These are phyloP conservation scores for Porites cylindrica DNA, from an alignment of 92 coral and sea anemone species.

Conservation along the genomic window DNA sequence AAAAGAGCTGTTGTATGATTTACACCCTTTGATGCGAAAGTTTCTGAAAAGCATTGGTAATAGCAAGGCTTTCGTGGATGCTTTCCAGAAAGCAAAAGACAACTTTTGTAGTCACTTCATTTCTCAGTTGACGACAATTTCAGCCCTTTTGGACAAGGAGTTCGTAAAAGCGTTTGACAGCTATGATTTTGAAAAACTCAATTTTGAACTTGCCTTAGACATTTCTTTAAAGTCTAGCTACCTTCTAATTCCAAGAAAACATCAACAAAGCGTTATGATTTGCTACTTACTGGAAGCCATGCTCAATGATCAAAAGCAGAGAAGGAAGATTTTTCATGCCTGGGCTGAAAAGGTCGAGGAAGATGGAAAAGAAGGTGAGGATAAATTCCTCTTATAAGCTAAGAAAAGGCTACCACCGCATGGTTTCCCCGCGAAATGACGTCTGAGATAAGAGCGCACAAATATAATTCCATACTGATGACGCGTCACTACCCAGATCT, in stretches of 20 bases:
- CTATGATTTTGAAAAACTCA: slow-evolving; percentile 61
- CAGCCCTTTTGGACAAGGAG: slow-evolving; percentile 50
- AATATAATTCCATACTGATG: no score
- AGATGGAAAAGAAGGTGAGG: slow-evolving; percentile 45
- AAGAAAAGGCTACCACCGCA: no score
- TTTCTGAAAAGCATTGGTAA: slow-evolving; percentile 23
- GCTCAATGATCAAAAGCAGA: slow-evolving; percentile 24
- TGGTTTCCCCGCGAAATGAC: no score
- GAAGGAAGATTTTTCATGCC: slow-evolving; percentile 36
- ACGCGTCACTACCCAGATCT: no score
- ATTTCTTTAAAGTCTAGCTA: slow-evolving; percentile 51
- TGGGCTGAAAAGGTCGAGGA: slow-evolving; percentile 55
- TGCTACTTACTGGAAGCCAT: slow-evolving; percentile 56
- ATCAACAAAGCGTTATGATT: slow-evolving; percentile 14
- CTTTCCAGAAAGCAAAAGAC: slow-evolving; percentile 44
- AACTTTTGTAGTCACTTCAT: slow-evolving; percentile 50
- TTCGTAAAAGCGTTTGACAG: slow-evolving; percentile 41
- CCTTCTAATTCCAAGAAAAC: slow-evolving; percentile 31
- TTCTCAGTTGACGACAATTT: slow-evolving; percentile 29
- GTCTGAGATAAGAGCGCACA: no score
- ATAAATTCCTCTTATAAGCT: not conserved
- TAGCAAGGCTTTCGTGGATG: slow-evolving; percentile 2
- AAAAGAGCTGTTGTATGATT: slow-evolving; percentile 37
- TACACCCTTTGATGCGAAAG: slow-evolving; percentile 68
- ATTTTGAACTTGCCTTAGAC: slow-evolving; percentile 67